phyloP scores from a whole-genome alignment of 2,888 invertebrate species.

The Zootermopsis nevadensis region DNA sequence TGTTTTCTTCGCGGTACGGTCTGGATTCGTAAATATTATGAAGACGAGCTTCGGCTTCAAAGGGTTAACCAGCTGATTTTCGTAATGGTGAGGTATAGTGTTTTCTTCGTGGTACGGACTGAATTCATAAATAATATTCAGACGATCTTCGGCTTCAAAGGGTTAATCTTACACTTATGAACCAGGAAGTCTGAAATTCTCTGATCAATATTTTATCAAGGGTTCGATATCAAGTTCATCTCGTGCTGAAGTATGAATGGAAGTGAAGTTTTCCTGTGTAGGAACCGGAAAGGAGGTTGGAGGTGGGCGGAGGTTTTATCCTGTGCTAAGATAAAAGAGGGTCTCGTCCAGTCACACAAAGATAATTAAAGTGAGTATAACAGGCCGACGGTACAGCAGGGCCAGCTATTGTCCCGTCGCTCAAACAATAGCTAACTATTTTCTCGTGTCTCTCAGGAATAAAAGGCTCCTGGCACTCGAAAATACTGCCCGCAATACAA shows the following conservation, averaged over 20 bases:
- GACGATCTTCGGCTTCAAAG: too few species aligned
- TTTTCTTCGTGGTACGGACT: too few species aligned
- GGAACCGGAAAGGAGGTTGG: background rate
- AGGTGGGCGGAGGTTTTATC: background rate
- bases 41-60: too few species aligned
- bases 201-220: background rate
- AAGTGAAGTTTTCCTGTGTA: background rate
- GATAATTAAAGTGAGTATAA: slow-evolving; percentile 47
- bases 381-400: background rate
- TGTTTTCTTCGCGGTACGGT: too few species aligned
- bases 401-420: background rate
- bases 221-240: background rate
- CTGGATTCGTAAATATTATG: too few species aligned
- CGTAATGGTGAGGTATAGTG: too few species aligned
- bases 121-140: too few species aligned
- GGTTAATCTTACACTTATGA: too few species aligned
- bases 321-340: slow-evolving; percentile 22
- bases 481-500: too few species aligned
- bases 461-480: too few species aligned
- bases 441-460: background rate
- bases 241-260: background rate
- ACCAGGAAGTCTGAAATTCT: background rate
- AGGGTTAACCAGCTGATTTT: too few species aligned
- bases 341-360: slow-evolving; percentile 29
- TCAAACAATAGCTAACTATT: slow-evolving; percentile 12